phyloP scores from a whole-genome alignment of 2,113 vertebrate species.

The Sorex araneus region DNA sequence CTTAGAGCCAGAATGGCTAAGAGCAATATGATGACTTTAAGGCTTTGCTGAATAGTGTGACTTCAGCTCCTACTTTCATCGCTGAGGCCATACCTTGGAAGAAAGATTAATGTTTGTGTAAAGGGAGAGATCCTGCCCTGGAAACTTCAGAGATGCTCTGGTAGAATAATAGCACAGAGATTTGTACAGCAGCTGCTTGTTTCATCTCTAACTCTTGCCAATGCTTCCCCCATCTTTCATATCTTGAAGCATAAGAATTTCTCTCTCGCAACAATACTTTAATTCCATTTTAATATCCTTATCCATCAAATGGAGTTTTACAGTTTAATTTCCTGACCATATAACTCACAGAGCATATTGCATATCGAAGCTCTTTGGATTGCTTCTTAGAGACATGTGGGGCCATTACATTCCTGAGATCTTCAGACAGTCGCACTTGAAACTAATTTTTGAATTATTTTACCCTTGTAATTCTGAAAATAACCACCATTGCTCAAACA shows the following conservation, averaged over 20 bases:
- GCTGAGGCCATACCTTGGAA: slow-evolving; percentile 39
- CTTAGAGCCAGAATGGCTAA: background rate
- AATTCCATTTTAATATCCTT: slow-evolving; percentile 72
- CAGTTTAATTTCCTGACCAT: slow-evolving; percentile 49
- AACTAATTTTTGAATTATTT: slow-evolving; percentile 67
- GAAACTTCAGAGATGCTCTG: slow-evolving; percentile 50
- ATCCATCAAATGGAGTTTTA: slow-evolving; percentile 49
- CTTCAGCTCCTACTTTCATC: background rate
- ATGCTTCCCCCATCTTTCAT: slow-evolving; percentile 59
- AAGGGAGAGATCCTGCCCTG: background rate
- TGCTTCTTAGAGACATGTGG: slow-evolving; percentile 13
- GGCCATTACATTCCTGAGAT: background rate
- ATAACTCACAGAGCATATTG: slow-evolving; percentile 19
- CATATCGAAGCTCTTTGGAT: slow-evolving; percentile 34
- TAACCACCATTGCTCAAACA: background rate
- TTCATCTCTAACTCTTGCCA: slow-evolving; percentile 46
- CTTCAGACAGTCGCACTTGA: slow-evolving; percentile 27
- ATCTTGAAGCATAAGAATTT: slow-evolving; percentile 59
- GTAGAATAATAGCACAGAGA: slow-evolving; percentile 41
- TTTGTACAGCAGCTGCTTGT: slow-evolving; percentile 55
- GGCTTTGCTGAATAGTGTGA: background rate
- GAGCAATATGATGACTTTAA: background rate
- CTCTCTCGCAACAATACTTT: slow-evolving; percentile 58
- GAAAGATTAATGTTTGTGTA: background rate
- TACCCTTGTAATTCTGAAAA: background rate